Evolutionary conservation across 2,888 invertebrate species (phyloP).

Genomic region (Adelognathus sp.): DNA sequence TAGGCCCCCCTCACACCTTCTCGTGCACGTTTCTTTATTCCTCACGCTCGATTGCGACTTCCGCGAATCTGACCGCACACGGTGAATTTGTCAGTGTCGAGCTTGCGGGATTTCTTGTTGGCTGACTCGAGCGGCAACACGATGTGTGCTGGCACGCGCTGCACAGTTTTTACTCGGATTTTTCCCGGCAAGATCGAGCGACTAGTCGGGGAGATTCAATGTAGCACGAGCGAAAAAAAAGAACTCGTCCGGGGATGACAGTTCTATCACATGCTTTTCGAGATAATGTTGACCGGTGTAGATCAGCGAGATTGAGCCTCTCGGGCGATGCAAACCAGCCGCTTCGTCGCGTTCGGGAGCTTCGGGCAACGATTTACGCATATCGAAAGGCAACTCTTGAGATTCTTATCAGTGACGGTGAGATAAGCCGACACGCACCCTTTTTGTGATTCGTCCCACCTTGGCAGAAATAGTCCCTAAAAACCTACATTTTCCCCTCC

Average conservation of each 20-base stretch:
- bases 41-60: slow-evolving; percentile 57
- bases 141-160: slow-evolving; percentile 55
- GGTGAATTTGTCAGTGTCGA: slow-evolving; percentile 64
- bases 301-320: neutral
- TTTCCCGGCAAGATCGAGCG: neutral
- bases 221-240: slow-evolving; percentile 10
- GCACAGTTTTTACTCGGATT: slow-evolving; percentile 15
- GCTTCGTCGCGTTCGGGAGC: neutral
- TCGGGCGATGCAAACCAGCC: neutral
- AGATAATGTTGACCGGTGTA: neutral
- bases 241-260: neutral
- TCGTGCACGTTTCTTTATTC: no score
- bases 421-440: neutral
- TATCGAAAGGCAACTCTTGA: slow-evolving; percentile 1
- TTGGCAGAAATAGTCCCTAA: no score
- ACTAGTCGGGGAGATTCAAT: slow-evolving; percentile 6
- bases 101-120: slow-evolving; percentile 60
- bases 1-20: neutral
- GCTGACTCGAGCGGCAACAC: slow-evolving; percentile 36
- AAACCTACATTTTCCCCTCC: no score
- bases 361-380: neutral
- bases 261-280: slow-evolving; percentile 12
- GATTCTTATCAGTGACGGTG: neutral
- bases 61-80: slow-evolving; percentile 60
- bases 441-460: neutral